These are phyloP conservation scores for Cheilosia impressa DNA, from an alignment of 2,888 invertebrate species.

Conservation along the genomic window DNA sequence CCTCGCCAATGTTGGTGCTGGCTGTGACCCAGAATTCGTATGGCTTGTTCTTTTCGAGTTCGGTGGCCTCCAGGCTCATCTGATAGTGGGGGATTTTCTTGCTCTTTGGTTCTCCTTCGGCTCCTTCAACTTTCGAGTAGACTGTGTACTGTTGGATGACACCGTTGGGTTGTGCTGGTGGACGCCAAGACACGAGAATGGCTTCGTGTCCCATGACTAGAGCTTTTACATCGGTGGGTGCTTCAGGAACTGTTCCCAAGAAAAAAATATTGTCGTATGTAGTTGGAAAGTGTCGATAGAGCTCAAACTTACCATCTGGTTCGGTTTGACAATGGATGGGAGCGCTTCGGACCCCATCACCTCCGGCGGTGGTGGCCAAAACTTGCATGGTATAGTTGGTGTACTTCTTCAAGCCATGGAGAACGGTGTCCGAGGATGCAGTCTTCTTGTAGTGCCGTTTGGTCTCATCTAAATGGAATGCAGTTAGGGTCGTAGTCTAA, in stretches of 20 bases:
- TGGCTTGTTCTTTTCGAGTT: constrained; percentile 91
- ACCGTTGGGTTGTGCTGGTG: constrained; percentile 96
- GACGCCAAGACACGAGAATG: constrained; percentile 96
- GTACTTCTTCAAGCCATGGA: constrained; percentile 96
- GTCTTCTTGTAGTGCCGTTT: constrained; percentile 96
- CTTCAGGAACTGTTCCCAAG: constrained; percentile 91
- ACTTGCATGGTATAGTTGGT: constrained; percentile 99
- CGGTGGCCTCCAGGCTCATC: constrained; percentile 94
- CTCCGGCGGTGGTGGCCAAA: constrained; percentile 96
- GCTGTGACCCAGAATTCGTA: constrained; percentile 98
- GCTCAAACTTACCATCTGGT: constrained; percentile 91
- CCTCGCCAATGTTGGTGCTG: constrained; percentile 96
- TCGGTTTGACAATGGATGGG: constrained; percentile 95
- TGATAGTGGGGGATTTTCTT: constrained; percentile 93
- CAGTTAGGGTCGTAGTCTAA: background rate
- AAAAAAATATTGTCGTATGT: constrained; percentile 45
- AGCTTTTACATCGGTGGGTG: constrained; percentile 96
- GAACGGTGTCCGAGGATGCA: constrained; percentile 95
- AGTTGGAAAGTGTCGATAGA: background rate
- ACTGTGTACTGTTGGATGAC: constrained; percentile 96
- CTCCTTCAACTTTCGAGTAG: constrained; percentile 91
- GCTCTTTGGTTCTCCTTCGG: constrained; percentile 87
- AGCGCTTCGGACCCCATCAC: constrained; percentile 93
- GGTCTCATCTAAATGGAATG: constrained; percentile 88
- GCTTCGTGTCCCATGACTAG: constrained; percentile 95